A percentile compares a stretch with the other conserved stretches of the same genome.
These are phyloP conservation scores for Ciconia boyciana DNA, from an alignment of 2,113 vertebrate genomes.

Conservation along the genomic window DNA sequence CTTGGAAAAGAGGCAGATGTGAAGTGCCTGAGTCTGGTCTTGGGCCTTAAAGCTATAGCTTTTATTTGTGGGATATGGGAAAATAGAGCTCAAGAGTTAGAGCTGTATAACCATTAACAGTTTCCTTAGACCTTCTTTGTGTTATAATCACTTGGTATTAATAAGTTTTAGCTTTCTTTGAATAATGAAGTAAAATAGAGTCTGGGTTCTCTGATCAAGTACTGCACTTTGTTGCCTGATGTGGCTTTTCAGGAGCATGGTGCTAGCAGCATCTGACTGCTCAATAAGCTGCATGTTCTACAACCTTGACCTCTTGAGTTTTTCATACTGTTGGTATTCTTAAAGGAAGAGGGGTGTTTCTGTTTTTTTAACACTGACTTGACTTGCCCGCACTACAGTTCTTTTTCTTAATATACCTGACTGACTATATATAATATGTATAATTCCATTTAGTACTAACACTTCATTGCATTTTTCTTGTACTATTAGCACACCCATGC, in stretches of 20 bases:
- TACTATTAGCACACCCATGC: not conserved
- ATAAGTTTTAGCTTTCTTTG: not conserved
- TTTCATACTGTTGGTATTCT: not conserved
- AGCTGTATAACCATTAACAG: not conserved
- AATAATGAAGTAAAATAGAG: not conserved
- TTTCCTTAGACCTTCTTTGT: not conserved
- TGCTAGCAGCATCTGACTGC: not conserved
- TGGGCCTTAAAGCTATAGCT: not conserved
- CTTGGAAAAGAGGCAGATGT: accelerated
- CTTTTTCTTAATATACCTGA: not conserved
- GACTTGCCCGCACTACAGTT: not conserved
- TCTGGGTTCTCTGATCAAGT: not conserved
- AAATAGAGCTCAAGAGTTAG: not conserved
- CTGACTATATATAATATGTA: accelerated
- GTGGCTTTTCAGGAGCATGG: not conserved
- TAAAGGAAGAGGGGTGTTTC: not conserved
- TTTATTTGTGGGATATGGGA: not conserved
- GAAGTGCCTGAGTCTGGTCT: not conserved
- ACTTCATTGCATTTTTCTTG: not conserved
- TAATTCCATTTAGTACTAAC: not conserved
- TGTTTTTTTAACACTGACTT: not conserved
- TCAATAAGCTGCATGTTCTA: not conserved
- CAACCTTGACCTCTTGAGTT: not conserved
- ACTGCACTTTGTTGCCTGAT: not conserved
- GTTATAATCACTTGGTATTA: not conserved